A percentile compares a stretch with the other conserved stretches of the same genome.
Conservation (phyloP, 1,140 invertebrate species). For the Drepana arcuata region DNA sequence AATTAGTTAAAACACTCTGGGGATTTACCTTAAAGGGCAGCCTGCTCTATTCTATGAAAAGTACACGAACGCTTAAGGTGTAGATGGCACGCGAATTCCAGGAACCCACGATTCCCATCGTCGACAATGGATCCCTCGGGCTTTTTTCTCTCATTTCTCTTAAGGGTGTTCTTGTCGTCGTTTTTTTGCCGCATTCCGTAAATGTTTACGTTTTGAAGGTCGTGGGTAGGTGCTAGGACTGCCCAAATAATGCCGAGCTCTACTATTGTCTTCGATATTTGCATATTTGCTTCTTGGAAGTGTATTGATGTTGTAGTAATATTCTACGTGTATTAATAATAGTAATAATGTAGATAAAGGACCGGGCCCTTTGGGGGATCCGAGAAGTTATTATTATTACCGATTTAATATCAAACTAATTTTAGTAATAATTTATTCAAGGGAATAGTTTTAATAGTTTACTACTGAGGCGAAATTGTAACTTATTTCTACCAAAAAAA, state of each 20-base stretch:
- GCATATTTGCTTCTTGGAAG: neutral
- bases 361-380: too few relatives aligned
- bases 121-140: conserved; percentile 22
- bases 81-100: conserved; percentile 42
- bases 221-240: conserved; percentile 28
- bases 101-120: conserved; percentile 42
- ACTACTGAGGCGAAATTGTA: too few relatives aligned
- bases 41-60: neutral
- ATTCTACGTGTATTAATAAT: neutral
- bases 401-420: too few relatives aligned
- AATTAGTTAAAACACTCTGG: too few relatives aligned
- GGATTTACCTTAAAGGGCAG: neutral
- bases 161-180: conserved; percentile 34
- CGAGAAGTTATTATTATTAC: too few relatives aligned
- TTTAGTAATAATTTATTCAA: too few relatives aligned
- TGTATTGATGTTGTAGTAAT: neutral
- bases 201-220: conserved; percentile 42
- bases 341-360: neutral
- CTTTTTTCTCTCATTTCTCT: conserved; percentile 43
- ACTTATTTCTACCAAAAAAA: too few relatives aligned
- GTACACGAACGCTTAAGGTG: neutral
- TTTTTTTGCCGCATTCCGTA: conserved; percentile 47
- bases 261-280: neutral
- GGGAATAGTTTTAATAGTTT: too few relatives aligned
- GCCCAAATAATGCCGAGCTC: too few relatives aligned